Evolutionary conservation across 2,797 vertebrate genomes (phyloP), one percentile per base, ranked within the genome.

Genomic region (Scomberomorus guttatus): DNA sequence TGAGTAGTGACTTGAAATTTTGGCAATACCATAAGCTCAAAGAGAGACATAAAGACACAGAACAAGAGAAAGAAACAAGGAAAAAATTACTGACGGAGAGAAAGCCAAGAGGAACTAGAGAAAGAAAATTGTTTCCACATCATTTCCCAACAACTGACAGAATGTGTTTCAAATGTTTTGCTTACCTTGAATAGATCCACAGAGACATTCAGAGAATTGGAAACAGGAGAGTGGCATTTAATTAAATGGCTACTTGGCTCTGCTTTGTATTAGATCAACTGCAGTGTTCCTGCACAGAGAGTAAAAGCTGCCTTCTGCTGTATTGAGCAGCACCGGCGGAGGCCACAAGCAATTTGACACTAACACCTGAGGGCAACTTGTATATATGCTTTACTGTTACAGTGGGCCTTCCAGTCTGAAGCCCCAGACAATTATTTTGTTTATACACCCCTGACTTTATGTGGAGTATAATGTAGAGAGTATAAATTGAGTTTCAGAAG

Each of bases 241-340:
- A 87, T 75, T 60, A 79, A 85, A 83, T 56, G 59, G 65, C 44
- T 75, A n/a, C 59, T 64, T 60, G 25, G 32, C 72, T 57, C 70
- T 0, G 0, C 52, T 64, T 71, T 69, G 65, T 52, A 68, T 77
- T 24, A 55, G 51, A 83, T 78, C 44, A 69, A 50, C 72, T 62
- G 39, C 4, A 22, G n/a, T 14, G 32, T 46, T 58, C 29, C 48
- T 55, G 42, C 46, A 32, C 54, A 25, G 1, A 52, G 25, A 70
- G 8, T 67, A 37, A 55, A 63, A 57, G 59, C 54, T 70, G 69
- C 39, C 29, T 46, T 51, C 50, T 0, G 10, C 34, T 34, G 48
- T 6, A 59, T 12, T 74, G 54, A 83, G 63, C 70, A 52, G 56
- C 57, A 42, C 24, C 8, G 25, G 18, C 1, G 1, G 20, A 74